A percentile compares a stretch with the other conserved stretches of the same genome.
These are phyloP conservation scores for Micrastur ruficollis DNA, from an alignment of 2,797 vertebrate genomes.

Conservation along the genomic window DNA sequence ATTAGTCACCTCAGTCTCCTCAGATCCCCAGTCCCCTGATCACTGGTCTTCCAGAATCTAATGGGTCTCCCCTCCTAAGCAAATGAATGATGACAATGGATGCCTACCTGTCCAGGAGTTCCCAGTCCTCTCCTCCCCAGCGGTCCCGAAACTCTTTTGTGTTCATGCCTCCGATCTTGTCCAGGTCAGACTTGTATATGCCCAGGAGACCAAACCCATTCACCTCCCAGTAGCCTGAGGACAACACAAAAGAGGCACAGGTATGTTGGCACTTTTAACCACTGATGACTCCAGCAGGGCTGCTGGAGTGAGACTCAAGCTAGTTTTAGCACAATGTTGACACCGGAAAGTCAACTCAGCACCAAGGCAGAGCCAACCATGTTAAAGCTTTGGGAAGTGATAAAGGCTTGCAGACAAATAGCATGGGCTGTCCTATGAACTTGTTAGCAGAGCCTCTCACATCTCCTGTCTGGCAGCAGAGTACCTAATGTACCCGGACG, in stretches of 20 bases:
- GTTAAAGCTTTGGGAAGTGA: background rate
- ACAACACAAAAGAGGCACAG: background rate
- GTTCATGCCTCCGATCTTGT: conserved; percentile 92
- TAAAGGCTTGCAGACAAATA: background rate
- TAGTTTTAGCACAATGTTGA: background rate
- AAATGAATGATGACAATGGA: background rate
- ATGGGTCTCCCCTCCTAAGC: background rate
- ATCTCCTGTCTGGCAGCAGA: background rate
- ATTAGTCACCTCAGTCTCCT: background rate
- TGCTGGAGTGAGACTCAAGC: background rate
- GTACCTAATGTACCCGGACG: background rate
- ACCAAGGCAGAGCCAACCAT: background rate
- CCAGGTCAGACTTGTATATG: conserved; percentile 95
- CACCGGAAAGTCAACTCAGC: background rate
- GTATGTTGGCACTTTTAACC: background rate
- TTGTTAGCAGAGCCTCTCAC: background rate
- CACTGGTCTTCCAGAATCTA: background rate
- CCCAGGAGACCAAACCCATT: conserved; percentile 94
- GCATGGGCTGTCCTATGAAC: background rate
- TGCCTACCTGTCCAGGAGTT: conserved; percentile 91
- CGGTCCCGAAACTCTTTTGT: conserved; percentile 87
- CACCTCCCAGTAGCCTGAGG: conserved; percentile 93
- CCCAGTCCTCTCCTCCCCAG: conserved; percentile 99
- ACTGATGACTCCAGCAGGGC: background rate
- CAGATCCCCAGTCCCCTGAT: background rate